Conservation (phyloP, 1,140 invertebrate genomes). For the Platorchestia sp. region DNA sequence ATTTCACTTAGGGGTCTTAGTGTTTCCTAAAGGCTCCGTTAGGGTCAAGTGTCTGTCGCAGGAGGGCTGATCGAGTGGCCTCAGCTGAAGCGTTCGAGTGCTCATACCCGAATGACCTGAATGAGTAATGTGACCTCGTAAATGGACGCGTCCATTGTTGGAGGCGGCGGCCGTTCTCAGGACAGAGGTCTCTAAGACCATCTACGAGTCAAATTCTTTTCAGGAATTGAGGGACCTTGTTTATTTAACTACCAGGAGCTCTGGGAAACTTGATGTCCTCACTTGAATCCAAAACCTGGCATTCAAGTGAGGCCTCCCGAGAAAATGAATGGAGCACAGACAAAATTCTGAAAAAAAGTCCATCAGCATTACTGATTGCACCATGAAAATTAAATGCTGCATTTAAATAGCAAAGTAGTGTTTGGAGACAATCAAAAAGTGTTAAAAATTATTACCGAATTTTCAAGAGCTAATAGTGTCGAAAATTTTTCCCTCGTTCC, state of each 20-base stretch:
- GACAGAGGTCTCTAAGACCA: not conserved
- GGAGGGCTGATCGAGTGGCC: constrained; percentile 31
- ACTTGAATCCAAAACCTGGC: not conserved
- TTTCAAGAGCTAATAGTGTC: too few species aligned
- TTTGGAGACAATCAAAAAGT: too few species aligned
- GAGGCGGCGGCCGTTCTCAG: not conserved
- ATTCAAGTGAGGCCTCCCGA: not conserved
- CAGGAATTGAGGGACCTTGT: constrained; percentile 1
- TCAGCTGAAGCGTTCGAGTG: not conserved
- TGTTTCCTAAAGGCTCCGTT: constrained; percentile 33
- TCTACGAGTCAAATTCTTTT: not conserved
- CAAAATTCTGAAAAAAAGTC: not conserved
- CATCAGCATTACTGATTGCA: not conserved
- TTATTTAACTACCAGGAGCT: not conserved
- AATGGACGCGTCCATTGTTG: not conserved
- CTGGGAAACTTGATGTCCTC: not conserved
- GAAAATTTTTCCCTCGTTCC: not conserved
- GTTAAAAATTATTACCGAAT: too few species aligned
- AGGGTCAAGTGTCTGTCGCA: constrained; percentile 40
- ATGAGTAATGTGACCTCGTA: constrained; percentile 10
- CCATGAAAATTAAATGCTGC: too few species aligned
- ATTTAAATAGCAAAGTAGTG: too few species aligned
- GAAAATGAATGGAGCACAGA: not conserved
- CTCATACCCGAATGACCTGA: constrained; percentile 8
- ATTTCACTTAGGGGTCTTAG: constrained; percentile 25